phyloP scores from a whole-genome alignment of 1,140 invertebrate species.

The Harpegnathos saltator region DNA sequence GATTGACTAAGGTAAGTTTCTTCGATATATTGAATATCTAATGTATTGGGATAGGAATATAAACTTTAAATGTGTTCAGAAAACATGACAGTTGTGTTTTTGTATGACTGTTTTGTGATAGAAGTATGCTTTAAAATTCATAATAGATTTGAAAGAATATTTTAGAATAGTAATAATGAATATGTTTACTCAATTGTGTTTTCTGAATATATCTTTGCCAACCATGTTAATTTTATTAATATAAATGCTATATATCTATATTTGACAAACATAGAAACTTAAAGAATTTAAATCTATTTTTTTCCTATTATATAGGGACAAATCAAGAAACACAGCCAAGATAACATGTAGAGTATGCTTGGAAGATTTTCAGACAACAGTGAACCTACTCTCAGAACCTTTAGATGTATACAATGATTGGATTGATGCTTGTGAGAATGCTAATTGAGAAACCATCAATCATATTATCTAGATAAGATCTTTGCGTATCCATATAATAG shows the following conservation, averaged over 20 bases:
- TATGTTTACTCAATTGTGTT: too few species aligned
- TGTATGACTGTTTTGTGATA: too few species aligned
- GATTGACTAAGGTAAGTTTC: too few species aligned
- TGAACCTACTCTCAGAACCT: constrained; percentile 98
- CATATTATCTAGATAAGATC: neutral
- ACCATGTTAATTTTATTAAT: too few species aligned
- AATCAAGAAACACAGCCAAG: constrained; percentile 95
- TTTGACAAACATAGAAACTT: neutral
- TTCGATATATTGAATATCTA: too few species aligned
- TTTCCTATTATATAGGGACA: constrained; percentile 91
- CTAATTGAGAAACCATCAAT: constrained; percentile 88
- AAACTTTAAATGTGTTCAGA: too few species aligned
- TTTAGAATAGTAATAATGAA: too few species aligned
- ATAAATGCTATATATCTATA: neutral
- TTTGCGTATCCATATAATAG: neutral
- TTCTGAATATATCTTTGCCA: too few species aligned
- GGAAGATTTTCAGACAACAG: constrained; percentile 98
- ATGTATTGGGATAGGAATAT: too few species aligned
- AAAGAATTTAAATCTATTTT: constrained; percentile 1
- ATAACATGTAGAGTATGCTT: constrained; percentile 97
- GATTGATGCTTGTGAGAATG: constrained; percentile 99
- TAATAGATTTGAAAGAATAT: too few species aligned
- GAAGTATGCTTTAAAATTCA: too few species aligned
- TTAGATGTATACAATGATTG: constrained; percentile 99
- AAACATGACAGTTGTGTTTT: too few species aligned